phyloP scores from a whole-genome alignment of 2,113 vertebrate species.

The Catagonus wagneri region DNA sequence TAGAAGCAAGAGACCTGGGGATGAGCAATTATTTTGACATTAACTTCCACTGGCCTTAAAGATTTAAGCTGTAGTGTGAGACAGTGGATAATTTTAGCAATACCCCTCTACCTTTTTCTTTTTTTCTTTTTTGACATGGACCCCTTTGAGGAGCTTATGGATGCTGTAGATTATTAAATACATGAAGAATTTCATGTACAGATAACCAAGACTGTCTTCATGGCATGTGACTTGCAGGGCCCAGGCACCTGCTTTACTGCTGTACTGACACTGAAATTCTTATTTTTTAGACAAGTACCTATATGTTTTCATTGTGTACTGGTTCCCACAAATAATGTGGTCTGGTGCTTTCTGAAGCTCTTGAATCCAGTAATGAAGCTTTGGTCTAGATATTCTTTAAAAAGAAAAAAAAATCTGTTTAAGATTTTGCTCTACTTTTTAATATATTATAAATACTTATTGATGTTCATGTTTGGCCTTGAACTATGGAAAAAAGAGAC shows the following conservation, averaged over 20 bases:
- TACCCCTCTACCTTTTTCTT: neutral
- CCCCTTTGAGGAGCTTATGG: neutral
- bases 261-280: neutral
- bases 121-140: neutral
- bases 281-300: neutral
- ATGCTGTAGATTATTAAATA: neutral
- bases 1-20: neutral
- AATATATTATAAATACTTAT: neutral
- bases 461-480: neutral
- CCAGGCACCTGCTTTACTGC: neutral
- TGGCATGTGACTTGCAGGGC: fast-evolving
- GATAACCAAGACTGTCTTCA: neutral
- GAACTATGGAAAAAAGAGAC: neutral
- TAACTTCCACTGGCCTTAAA: neutral
- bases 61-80: neutral
- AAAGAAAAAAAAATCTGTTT: neutral
- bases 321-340: neutral
- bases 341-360: neutral
- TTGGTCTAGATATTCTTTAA: neutral
- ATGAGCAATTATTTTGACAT: neutral
- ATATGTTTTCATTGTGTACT: neutral
- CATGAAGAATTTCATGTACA: neutral
- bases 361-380: neutral
- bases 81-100: neutral
- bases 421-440: neutral